Conservation (phyloP, 2,888 invertebrate genomes). For the Synanthedon myopaeformis region DNA sequence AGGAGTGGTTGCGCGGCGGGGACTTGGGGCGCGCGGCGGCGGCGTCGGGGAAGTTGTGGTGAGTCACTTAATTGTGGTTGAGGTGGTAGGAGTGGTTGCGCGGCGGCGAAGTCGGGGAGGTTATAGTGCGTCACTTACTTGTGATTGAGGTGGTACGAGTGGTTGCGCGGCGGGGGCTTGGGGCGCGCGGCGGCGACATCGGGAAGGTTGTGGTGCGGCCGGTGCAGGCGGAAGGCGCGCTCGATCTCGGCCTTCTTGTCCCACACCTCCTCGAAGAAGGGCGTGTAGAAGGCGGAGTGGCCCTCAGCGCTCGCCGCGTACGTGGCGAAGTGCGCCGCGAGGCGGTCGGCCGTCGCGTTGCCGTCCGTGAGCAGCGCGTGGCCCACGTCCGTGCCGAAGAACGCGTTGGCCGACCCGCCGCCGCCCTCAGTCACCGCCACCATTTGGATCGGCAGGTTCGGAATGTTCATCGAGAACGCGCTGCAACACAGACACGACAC, state of each 20-base stretch:
- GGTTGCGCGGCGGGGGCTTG: conserved; percentile 80
- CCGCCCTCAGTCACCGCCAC: conserved; percentile 93
- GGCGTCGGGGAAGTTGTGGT: too few species aligned
- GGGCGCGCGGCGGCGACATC: conserved; percentile 71
- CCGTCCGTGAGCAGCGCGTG: conserved; percentile 94
- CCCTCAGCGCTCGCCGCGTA: conserved; percentile 83
- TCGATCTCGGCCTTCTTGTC: conserved; percentile 96
- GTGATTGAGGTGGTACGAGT: conserved; percentile 81
- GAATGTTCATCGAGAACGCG: conserved; percentile 93
- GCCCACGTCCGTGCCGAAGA: conserved; percentile 90
- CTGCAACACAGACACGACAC: conserved; percentile 49
- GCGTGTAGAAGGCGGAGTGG: conserved; percentile 86
- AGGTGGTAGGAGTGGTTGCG: too few species aligned
- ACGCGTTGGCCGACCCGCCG: conserved; percentile 81
- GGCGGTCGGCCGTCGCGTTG: conserved; percentile 89
- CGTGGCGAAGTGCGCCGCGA: conserved; percentile 93
- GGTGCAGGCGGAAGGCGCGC: conserved; percentile 90
- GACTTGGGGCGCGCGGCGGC: too few species aligned
- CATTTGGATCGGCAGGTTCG: conserved; percentile 93
- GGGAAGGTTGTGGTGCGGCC: conserved; percentile 73
- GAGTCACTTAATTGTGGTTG: too few species aligned
- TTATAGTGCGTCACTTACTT: too few species aligned
- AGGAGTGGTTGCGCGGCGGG: too few species aligned
- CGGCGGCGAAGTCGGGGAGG: too few species aligned
- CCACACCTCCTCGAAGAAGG: conserved; percentile 97